Conservation (phyloP, 2,797 vertebrate genomes). For the Miichthys miiuy region DNA sequence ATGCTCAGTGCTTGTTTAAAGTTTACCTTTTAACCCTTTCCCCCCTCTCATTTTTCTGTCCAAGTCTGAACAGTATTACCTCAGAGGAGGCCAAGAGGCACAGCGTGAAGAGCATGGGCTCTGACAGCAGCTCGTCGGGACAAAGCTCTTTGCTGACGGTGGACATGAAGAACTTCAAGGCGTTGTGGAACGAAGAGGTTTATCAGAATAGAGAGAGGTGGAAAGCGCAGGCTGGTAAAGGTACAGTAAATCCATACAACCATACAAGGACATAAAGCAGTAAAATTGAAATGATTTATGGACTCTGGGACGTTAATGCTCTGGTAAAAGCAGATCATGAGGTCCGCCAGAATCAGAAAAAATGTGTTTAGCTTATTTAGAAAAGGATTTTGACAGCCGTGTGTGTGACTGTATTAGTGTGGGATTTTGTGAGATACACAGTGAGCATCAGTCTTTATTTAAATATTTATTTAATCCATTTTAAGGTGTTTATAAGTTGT, state of each 20-base stretch:
- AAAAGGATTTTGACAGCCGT: conserved; percentile 12
- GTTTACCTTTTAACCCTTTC: too few relatives aligned
- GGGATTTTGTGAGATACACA: conserved; percentile 11
- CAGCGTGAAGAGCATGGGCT: conserved; percentile 90
- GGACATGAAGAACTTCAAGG: conserved; percentile 95
- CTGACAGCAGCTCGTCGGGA: conserved; percentile 90
- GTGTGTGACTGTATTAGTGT: conserved; percentile 8
- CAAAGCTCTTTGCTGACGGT: conserved; percentile 91
- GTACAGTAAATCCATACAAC: conserved; percentile 71
- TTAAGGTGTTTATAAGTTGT: background rate
- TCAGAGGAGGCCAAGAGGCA: conserved; percentile 90
- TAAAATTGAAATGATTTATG: background rate
- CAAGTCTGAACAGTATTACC: conserved; percentile 93
- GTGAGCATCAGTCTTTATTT: background rate
- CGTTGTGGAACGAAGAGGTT: conserved; percentile 94
- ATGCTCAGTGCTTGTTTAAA: background rate
- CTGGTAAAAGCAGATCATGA: conserved; percentile 19
- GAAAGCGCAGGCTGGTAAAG: conserved; percentile 95
- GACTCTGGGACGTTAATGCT: background rate
- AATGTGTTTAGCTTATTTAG: conserved; percentile 13
- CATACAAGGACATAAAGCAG: background rate
- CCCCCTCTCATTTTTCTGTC: background rate
- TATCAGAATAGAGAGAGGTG: conserved; percentile 95
- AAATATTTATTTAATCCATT: background rate
- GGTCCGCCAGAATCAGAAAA: conserved; percentile 3